A percentile compares a stretch with the other conserved stretches of the same genome.
These are phyloP conservation scores for Empidonax alnorum DNA, from an alignment of 2,113 vertebrate species.

Conservation along the genomic window DNA sequence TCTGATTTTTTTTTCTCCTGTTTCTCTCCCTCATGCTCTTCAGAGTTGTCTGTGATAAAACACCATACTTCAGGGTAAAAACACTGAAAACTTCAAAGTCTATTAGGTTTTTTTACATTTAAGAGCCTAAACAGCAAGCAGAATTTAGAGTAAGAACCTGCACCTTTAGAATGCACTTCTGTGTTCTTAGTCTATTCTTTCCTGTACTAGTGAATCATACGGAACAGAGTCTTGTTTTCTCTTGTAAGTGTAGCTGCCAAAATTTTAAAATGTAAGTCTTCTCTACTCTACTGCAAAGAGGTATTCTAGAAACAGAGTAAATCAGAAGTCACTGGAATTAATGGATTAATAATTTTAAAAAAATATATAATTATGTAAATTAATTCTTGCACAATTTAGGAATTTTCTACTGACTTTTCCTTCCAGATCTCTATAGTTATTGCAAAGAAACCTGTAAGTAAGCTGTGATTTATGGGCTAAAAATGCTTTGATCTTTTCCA, in stretches of 20 bases:
- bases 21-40: background rate
- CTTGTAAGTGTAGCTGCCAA: background rate
- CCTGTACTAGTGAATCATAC: background rate
- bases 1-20: background rate
- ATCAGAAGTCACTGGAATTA: background rate
- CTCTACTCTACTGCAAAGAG: background rate
- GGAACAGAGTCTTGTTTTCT: background rate
- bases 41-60: background rate
- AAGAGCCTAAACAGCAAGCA: background rate
- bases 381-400: background rate
- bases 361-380: background rate
- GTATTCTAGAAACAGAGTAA: background rate
- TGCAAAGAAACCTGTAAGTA: background rate
- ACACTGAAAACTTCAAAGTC: background rate
- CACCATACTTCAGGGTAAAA: background rate
- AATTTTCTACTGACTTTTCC: background rate
- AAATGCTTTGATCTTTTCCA: background rate
- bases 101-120: background rate
- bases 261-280: background rate
- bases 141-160: background rate
- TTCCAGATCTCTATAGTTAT: background rate
- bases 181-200: background rate
- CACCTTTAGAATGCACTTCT: background rate
- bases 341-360: background rate
- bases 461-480: background rate